A percentile compares a stretch with the other conserved stretches of the same genome.
These are phyloP conservation scores for Rhynchomys soricoides DNA, from an alignment of 2,113 vertebrate species.

Conservation along the genomic window DNA sequence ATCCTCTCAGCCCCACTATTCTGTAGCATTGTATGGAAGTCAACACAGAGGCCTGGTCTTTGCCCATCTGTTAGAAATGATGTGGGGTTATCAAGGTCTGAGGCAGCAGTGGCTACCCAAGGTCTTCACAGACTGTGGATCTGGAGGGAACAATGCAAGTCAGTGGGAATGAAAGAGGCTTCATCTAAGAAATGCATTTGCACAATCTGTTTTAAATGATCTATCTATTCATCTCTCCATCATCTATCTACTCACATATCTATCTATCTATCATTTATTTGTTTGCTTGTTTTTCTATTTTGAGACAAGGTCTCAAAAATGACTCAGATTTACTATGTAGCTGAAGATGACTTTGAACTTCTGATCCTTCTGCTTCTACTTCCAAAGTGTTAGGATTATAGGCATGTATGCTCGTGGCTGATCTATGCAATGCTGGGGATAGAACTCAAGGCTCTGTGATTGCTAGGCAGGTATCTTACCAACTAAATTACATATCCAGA, in stretches of 20 bases:
- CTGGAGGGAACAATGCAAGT: background rate
- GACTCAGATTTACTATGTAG: background rate
- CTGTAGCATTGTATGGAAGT: background rate
- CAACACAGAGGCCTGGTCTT: background rate
- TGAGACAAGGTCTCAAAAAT: background rate
- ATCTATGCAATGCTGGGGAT: background rate
- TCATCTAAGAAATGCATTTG: background rate
- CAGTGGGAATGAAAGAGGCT: background rate
- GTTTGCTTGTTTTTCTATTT: background rate
- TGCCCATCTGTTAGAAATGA: background rate
- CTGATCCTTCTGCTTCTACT: background rate
- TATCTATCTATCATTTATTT: background rate
- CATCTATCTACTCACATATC: too few species aligned
- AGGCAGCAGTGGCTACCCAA: background rate
- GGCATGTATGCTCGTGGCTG: background rate
- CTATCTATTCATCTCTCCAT: background rate
- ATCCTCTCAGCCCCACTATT: background rate
- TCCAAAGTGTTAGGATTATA: background rate
- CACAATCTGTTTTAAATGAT: background rate
- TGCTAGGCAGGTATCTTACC: background rate
- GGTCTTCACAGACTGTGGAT: background rate
- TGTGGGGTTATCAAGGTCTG: background rate
- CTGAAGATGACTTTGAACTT: background rate
- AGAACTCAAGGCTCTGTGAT: background rate
- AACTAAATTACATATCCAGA: too few species aligned